phyloP scores from a whole-genome alignment of 2,888 invertebrate genomes.

The Lypha dubia region DNA sequence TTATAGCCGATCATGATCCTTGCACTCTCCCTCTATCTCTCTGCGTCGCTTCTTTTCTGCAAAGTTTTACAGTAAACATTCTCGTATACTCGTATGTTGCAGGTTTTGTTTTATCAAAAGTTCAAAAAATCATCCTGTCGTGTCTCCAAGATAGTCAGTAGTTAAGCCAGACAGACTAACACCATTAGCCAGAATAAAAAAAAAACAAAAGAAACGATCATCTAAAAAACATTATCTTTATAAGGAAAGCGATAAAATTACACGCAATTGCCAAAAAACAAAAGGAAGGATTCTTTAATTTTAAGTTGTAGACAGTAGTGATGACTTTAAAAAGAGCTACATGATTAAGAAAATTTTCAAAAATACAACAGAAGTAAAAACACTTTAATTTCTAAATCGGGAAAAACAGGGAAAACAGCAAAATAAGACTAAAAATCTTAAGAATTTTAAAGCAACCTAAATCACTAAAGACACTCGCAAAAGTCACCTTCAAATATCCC shows the following conservation, averaged over 20 bases:
- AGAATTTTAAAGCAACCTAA: no score
- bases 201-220: neutral
- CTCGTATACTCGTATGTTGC: no score
- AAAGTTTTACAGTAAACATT: neutral
- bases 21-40: neutral
- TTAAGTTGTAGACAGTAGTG: neutral
- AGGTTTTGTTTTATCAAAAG: constrained; percentile 6
- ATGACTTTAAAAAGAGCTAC: constrained; percentile 41
- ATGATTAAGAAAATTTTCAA: neutral
- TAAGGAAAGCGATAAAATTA: constrained; percentile 63
- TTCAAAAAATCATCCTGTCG: constrained; percentile 36
- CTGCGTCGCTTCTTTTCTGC: neutral
- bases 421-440: no score
- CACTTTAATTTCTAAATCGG: no score
- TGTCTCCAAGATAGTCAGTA: constrained; percentile 7
- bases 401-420: neutral
- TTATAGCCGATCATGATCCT: constrained; percentile 33
- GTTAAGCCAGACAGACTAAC: neutral
- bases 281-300: constrained; percentile 55
- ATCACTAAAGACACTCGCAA: no score
- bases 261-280: constrained; percentile 65
- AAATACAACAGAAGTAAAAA: neutral
- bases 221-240: constrained; percentile 23
- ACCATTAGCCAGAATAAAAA: neutral
- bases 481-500: no score